phyloP scores from a whole-genome alignment of 2,888 invertebrate genomes.

The Thysanoteuthis rhombus region DNA sequence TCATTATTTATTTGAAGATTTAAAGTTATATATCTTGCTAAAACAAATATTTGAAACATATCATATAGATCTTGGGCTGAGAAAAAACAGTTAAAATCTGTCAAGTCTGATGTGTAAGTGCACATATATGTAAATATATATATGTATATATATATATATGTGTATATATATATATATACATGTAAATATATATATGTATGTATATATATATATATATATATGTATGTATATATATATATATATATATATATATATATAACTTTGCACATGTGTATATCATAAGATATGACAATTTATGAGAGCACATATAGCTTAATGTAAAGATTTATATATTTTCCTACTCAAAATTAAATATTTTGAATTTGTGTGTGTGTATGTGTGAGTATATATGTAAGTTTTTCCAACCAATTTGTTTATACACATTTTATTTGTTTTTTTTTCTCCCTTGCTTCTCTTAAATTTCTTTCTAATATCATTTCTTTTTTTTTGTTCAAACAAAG shows the following conservation, averaged over 20 bases:
- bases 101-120: background rate
- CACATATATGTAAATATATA: background rate
- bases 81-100: background rate
- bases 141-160: background rate
- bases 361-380: background rate
- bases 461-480: background rate
- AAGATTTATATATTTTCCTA: background rate
- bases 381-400: background rate
- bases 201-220: background rate
- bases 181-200: background rate
- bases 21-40: background rate
- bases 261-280: background rate
- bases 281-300: background rate
- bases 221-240: background rate
- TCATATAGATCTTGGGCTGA: background rate
- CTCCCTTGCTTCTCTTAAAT: background rate
- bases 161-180: background rate
- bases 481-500: background rate
- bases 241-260: background rate
- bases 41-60: background rate
- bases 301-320: background rate
- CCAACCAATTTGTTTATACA: background rate
- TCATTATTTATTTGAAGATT: background rate
- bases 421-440: background rate
- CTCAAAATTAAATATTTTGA: background rate